Percentiles rank a stretch among this genome's conserved stretches.
Evolutionary conservation across 2,888 invertebrate species (phyloP).

Genomic region (Apamea epomidion): DNA sequence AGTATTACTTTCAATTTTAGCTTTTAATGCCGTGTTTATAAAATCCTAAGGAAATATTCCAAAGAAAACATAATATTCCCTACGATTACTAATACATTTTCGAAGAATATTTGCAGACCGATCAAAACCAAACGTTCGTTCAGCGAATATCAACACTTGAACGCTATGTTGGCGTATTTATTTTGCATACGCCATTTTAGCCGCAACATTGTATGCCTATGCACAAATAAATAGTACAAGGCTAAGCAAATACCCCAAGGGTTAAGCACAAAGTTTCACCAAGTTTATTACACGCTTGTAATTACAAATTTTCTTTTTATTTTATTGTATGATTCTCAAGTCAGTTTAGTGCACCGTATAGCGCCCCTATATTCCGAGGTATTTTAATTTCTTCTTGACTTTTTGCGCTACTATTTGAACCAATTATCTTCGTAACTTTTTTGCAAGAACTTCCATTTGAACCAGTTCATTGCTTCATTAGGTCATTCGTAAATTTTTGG

Average conservation of each 20-base stretch:
- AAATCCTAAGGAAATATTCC: not conserved
- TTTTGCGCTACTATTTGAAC: conserved; percentile 10
- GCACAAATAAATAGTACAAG: conserved; percentile 37
- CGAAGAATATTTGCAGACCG: conserved; percentile 59
- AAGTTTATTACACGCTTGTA: conserved; percentile 32
- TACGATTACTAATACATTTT: conserved; percentile 37
- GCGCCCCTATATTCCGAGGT: not conserved
- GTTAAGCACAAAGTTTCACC: conserved; percentile 40
- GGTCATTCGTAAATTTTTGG: conserved; percentile 31
- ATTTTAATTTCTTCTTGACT: conserved; percentile 1
- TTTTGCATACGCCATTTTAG: conserved; percentile 58
- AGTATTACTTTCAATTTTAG: not conserved
- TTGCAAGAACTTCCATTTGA: conserved; percentile 33
- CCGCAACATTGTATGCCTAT: conserved; percentile 58
- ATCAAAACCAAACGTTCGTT: conserved; percentile 54
- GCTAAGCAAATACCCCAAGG: conserved; percentile 30
- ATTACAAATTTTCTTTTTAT: conserved; percentile 35
- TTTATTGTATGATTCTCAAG: conserved; percentile 22
- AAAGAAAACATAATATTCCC: conserved; percentile 23
- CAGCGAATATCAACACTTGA: conserved; percentile 50
- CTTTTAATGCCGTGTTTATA: not conserved
- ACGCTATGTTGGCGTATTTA: conserved; percentile 63
- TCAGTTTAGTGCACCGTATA: conserved; percentile 12
- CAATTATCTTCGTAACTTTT: conserved; percentile 28
- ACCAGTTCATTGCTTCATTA: conserved; percentile 43